Conservation (phyloP, 2,888 invertebrate species). For the Hyles lineata region DNA sequence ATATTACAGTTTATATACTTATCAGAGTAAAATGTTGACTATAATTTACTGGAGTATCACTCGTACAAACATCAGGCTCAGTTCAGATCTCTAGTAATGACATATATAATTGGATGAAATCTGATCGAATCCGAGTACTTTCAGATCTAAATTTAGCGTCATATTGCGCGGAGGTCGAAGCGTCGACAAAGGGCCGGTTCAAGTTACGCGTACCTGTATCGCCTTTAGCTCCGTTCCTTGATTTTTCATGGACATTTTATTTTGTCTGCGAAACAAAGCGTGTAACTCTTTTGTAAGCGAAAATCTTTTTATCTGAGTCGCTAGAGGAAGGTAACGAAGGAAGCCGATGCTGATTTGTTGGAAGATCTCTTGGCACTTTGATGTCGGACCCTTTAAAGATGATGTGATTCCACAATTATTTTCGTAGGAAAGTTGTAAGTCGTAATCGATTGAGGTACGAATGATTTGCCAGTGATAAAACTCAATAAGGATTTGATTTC, state of each 20-base stretch:
- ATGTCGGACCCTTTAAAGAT: not conserved
- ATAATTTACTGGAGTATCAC: no score
- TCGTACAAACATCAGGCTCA: no score
- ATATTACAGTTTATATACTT: no score
- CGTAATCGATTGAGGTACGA: no score
- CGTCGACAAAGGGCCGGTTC: constrained; percentile 4
- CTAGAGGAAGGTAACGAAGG: constrained; percentile 45
- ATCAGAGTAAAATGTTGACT: no score
- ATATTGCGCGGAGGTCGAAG: not conserved
- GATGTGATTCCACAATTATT: constrained; percentile 13
- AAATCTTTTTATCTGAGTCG: constrained; percentile 57
- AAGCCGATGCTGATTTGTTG: not conserved
- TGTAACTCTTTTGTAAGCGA: constrained; percentile 54
- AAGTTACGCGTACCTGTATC: constrained; percentile 7
- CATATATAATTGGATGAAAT: constrained; percentile 5
- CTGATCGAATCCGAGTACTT: not conserved
- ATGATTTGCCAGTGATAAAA: no score
- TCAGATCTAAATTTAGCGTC: not conserved
- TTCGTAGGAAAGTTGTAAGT: not conserved
- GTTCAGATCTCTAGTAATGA: not conserved
- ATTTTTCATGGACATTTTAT: constrained; percentile 56
- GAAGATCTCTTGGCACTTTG: not conserved
- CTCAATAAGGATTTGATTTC: no score
- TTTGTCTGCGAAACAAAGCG: constrained; percentile 57
- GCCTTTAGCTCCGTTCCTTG: constrained; percentile 38